A percentile compares a stretch with the other conserved stretches of the same genome.
Evolutionary conservation across 2,113 vertebrate species (phyloP).

Genomic region (Meriones unguiculatus): DNA sequence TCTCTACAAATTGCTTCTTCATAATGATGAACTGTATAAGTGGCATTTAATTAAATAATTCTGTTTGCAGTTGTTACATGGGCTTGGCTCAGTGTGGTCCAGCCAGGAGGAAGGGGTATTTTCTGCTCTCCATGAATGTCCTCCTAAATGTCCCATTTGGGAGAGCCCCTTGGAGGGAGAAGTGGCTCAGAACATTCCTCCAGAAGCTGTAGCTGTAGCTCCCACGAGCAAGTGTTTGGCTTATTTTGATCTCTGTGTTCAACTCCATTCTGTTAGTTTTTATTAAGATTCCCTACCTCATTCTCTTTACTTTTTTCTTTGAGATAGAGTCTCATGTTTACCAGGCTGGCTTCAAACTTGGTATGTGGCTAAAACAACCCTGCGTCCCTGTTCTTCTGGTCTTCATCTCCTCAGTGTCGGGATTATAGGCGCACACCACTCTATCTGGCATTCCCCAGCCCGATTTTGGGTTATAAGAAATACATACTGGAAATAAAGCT

Average conservation of each 20-base stretch:
- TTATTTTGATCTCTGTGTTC: background rate
- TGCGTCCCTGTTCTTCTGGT: too few species aligned
- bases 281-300: too few species aligned
- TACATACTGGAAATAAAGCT: too few species aligned
- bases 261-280: background rate
- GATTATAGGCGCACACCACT: too few species aligned
- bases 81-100: background rate
- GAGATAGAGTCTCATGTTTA: too few species aligned
- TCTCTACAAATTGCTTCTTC: background rate
- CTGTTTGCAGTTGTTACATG: background rate
- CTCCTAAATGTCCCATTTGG: background rate
- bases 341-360: too few species aligned
- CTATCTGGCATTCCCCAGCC: too few species aligned
- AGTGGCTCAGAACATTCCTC: background rate
- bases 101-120: background rate
- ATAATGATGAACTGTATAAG: background rate
- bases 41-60: constrained; percentile 1
- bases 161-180: background rate
- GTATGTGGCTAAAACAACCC: too few species aligned
- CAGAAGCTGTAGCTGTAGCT: background rate
- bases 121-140: background rate
- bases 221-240: background rate
- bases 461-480: too few species aligned
- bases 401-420: too few species aligned
- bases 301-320: too few species aligned